Evolutionary conservation across 2,888 invertebrate genomes (phyloP), one percentile per base, ranked within the genome.

Genomic region (Drosophila emarginata): DNA sequence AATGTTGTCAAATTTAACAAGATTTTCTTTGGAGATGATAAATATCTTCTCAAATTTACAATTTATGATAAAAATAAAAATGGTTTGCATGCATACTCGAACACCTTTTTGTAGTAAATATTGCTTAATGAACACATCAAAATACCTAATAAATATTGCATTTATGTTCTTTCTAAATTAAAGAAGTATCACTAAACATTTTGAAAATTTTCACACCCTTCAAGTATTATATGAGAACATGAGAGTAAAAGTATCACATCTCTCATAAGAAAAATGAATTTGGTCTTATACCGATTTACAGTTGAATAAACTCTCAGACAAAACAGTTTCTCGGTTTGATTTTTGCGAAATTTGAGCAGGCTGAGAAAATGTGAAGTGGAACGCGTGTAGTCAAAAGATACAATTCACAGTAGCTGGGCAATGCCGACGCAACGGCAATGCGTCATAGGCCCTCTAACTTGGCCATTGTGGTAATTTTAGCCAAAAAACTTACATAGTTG

Each of bases 1-100:
- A 87, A 78, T 74, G 79, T 80, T 89, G 89, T 90, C 89, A 88
- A 82, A 76, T 88, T 81, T 86, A 89, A 89, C 89, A 89, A 89
- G 89, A 90, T 90, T 74, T 76, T 12, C 4, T 4, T 62, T 69
- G 62, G 74, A 64, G 61, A 61, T 74, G 89, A 89, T 89, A 85
- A 88, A 67, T 67, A 79, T 78, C 79, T 14, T 18, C 9, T 6
- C 0, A 4, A 45, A 6, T 45, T 11, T 21, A 45, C 4, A 45
- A 11, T 15, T 45, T 45, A 9, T 12, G 11, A 21, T 11, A 14
- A 12, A 1, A 45, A 45, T 7, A 12, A 1, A 45, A 45, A 4
- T 18, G 40, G 26, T 60, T 58, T 67, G 60, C 64, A 58, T 45
- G 11, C 4, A 28, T 28, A 32, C 6, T 28, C 28, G 6, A 28